Conservation (phyloP, 2,888 invertebrate genomes). For the Oegoconia quadripuncta region DNA sequence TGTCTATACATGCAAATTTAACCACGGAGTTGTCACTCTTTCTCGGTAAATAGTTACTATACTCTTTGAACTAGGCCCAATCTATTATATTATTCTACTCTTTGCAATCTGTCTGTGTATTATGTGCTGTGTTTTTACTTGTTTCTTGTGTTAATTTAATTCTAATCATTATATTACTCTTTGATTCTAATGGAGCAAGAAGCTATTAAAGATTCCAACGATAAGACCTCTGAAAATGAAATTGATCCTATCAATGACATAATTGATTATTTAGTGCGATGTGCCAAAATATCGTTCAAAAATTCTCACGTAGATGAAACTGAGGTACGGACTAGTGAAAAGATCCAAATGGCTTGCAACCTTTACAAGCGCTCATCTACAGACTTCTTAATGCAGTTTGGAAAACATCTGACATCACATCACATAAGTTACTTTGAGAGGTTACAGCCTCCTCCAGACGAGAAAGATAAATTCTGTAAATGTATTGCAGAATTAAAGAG, state of each 20-base stretch:
- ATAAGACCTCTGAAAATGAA: constrained; percentile 24
- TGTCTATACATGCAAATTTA: too few relatives aligned
- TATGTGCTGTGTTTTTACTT: too few relatives aligned
- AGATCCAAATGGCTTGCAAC: constrained; percentile 82
- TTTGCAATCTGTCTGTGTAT: too few relatives aligned
- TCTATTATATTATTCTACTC: too few relatives aligned
- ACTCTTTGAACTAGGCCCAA: too few relatives aligned
- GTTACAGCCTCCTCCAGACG: constrained; percentile 27
- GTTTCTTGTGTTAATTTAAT: too few relatives aligned
- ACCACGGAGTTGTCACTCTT: too few relatives aligned
- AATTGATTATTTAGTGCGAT: constrained; percentile 80
- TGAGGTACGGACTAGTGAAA: constrained; percentile 84
- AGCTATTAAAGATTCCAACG: neutral
- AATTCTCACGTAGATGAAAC: constrained; percentile 90
- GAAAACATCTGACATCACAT: constrained; percentile 81
- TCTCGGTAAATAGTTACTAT: too few relatives aligned
- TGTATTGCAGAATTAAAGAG: constrained; percentile 81
- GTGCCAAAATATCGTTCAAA: constrained; percentile 84
- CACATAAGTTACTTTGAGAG: constrained; percentile 86
- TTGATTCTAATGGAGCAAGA: too few relatives aligned
- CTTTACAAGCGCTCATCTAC: constrained; percentile 82
- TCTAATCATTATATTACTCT: too few relatives aligned
- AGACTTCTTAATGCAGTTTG: constrained; percentile 88
- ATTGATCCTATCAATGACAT: constrained; percentile 75
- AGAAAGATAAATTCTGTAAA: constrained; percentile 79